Evolutionary conservation across 2,113 vertebrate genomes (phyloP).

Genomic region (Pteropus alecto): DNA sequence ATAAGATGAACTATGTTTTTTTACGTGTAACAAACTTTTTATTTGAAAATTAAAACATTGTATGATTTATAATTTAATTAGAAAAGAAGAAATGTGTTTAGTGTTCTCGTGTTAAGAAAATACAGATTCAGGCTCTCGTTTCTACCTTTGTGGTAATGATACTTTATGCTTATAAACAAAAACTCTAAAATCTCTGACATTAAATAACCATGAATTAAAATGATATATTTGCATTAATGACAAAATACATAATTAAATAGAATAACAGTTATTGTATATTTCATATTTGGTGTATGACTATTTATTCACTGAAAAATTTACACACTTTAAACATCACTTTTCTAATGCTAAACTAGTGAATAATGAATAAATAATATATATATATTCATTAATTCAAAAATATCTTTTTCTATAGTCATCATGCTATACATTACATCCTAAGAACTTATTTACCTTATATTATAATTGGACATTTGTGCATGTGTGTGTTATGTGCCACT

Average conservation of each 20-base stretch:
- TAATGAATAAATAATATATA: background rate
- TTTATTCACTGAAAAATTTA: background rate
- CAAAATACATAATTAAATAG: background rate
- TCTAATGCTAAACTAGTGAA: background rate
- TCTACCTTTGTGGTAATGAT: background rate
- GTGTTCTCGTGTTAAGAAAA: background rate
- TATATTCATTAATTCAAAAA: background rate
- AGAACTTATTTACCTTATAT: background rate
- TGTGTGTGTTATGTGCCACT: background rate
- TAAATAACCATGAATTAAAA: background rate
- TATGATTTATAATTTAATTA: background rate
- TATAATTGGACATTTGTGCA: background rate
- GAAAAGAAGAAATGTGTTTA: background rate
- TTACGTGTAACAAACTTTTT: background rate
- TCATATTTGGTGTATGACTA: background rate
- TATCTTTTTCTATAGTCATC: background rate
- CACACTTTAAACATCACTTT: background rate
- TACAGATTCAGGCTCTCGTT: background rate
- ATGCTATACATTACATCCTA: background rate
- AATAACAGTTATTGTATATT: background rate
- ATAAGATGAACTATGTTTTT: background rate
- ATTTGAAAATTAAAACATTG: background rate
- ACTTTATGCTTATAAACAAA: background rate
- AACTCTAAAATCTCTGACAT: background rate
- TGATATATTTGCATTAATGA: background rate